Percentiles rank a stretch among this genome's conserved stretches.
Evolutionary conservation across 2,797 vertebrate species (phyloP).

Genomic region (Siniperca scherzeri): DNA sequence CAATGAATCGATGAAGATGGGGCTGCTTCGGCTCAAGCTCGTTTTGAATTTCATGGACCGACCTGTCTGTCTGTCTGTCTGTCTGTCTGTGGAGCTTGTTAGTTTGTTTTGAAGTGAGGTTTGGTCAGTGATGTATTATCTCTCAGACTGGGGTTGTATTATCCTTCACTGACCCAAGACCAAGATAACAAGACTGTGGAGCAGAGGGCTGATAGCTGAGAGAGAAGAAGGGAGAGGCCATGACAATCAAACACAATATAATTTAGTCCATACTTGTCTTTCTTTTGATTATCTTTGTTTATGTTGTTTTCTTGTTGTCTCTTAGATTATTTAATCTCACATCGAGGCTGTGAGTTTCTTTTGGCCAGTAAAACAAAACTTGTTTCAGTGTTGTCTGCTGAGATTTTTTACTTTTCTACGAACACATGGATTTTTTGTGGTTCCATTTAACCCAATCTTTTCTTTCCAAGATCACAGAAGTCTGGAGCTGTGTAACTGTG

Average conservation of each 20-base stretch:
- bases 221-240: not conserved
- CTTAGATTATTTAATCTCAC: slow-evolving; percentile 1
- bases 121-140: slow-evolving; percentile 5
- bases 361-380: not conserved
- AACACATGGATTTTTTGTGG: not conserved
- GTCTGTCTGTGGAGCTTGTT: slow-evolving; percentile 45
- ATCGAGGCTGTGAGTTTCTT: not conserved
- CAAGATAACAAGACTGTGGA: slow-evolving; percentile 39
- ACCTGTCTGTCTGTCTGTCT: not conserved
- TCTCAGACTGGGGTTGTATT: slow-evolving; percentile 28
- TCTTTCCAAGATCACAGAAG: not conserved
- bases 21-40: not conserved
- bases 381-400: not conserved
- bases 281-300: not conserved
- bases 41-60: slow-evolving; percentile 29
- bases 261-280: not conserved
- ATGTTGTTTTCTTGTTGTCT: not conserved
- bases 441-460: not conserved
- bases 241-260: not conserved
- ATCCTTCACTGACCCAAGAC: slow-evolving; percentile 39
- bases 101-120: slow-evolving; percentile 48
- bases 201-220: not conserved
- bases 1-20: slow-evolving; percentile 8
- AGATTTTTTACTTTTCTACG: not conserved
- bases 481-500: not conserved